Evolutionary conservation across 2,113 vertebrate species (phyloP).

Genomic region (Amblyopsis rosae): DNA sequence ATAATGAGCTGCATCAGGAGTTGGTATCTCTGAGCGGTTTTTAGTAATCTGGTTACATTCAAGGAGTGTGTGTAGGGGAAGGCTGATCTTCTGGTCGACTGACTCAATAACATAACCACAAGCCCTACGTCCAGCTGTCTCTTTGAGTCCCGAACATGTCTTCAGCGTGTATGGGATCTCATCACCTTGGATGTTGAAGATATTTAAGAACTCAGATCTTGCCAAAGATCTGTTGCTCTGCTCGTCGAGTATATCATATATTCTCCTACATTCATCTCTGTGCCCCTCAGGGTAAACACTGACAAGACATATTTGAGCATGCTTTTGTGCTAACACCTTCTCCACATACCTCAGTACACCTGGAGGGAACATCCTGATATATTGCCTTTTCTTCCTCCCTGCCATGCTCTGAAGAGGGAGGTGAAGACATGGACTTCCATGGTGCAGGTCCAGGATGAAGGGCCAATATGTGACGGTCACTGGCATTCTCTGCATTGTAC

Average conservation of each 20-base stretch:
- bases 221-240: background rate
- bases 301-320: conserved; percentile 1
- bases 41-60: background rate
- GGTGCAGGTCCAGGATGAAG: conserved; percentile 14
- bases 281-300: too few relatives aligned
- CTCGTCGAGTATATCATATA: too few relatives aligned
- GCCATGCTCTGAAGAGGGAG: conserved; percentile 4
- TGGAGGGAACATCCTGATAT: background rate
- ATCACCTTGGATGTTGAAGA: background rate
- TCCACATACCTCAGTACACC: background rate
- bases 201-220: background rate
- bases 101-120: background rate
- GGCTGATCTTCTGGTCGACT: background rate
- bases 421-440: background rate
- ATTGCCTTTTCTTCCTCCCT: background rate
- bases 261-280: too few relatives aligned
- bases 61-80: background rate
- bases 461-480: conserved; percentile 5
- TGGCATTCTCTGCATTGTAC: conserved; percentile 10
- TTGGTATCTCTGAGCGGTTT: background rate
- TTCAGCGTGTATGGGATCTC: background rate
- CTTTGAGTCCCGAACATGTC: conserved; percentile 4
- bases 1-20: too few relatives aligned
- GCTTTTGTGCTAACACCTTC: conserved; percentile 1
- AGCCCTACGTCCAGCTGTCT: background rate